Conservation (phyloP, 1,140 invertebrate genomes). For the Asbolus verrucosus region DNA sequence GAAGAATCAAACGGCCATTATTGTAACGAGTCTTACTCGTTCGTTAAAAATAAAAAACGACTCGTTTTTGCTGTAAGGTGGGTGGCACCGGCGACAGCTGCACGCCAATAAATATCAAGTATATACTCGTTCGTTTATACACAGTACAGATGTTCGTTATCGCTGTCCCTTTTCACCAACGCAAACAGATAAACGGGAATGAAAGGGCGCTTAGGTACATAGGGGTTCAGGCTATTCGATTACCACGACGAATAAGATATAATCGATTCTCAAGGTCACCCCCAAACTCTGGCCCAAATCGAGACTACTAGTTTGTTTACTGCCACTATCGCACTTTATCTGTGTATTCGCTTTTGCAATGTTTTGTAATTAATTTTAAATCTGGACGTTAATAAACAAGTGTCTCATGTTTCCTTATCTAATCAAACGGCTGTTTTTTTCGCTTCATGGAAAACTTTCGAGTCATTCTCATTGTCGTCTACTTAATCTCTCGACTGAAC, state of each 20-base stretch:
- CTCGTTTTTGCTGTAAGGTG: conserved; percentile 37
- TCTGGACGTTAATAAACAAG: conserved; percentile 41
- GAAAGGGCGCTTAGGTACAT: conserved; percentile 28
- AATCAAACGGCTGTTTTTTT: conserved; percentile 25
- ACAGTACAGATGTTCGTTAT: conserved; percentile 44
- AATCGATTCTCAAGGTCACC: conserved; percentile 30
- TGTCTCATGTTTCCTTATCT: conserved; percentile 41
- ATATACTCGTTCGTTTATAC: conserved; percentile 39
- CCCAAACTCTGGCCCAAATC: neutral
- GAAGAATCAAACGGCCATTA: conserved; percentile 19
- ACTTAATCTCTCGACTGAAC: too few relatives aligned
- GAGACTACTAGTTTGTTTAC: conserved; percentile 14
- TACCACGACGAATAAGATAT: conserved; percentile 2
- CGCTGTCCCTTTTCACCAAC: conserved; percentile 29
- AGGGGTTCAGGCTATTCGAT: neutral
- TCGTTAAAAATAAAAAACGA: conserved; percentile 37
- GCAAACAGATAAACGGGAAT: conserved; percentile 30
- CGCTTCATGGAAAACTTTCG: neutral
- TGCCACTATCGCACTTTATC: conserved; percentile 8
- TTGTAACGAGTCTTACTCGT: neutral
- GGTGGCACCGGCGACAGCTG: conserved; percentile 42
- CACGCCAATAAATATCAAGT: conserved; percentile 45
- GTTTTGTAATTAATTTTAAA: conserved; percentile 29
- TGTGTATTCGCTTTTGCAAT: conserved; percentile 30
- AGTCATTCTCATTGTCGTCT: too few relatives aligned